A percentile compares a stretch with the other conserved stretches of the same genome.
These are phyloP conservation scores for Cyprinodon variegatus DNA, from an alignment of 2,113 vertebrate genomes.

Conservation along the genomic window DNA sequence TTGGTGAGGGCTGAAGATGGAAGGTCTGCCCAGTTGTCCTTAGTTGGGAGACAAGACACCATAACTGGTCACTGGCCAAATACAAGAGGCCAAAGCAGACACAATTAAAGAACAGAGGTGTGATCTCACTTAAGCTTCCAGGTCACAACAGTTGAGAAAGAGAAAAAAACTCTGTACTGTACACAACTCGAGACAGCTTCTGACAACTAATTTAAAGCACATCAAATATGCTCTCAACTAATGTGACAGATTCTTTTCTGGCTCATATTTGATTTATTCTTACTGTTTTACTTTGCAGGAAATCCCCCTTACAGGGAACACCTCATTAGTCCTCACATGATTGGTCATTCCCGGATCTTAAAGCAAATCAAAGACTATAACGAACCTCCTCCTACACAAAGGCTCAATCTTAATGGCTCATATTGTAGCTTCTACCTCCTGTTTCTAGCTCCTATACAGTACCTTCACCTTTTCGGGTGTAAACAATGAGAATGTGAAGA, in stretches of 20 bases:
- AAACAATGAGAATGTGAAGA: too few species aligned
- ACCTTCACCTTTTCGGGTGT: too few species aligned
- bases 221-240: not conserved
- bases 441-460: too few species aligned
- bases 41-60: not conserved
- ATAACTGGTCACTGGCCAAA: not conserved
- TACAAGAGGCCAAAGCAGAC: not conserved
- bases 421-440: too few species aligned
- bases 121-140: not conserved
- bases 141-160: not conserved
- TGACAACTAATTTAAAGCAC: not conserved
- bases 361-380: not conserved
- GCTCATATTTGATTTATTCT: not conserved
- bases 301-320: not conserved
- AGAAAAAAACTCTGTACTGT: not conserved
- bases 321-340: not conserved
- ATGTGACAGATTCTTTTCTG: not conserved
- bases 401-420: not conserved
- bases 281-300: not conserved
- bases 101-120: not conserved
- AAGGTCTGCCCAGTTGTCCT: not conserved
- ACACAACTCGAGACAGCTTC: not conserved
- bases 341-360: not conserved
- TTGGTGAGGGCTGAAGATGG: not conserved
- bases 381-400: not conserved